Evolutionary conservation across 2,797 vertebrate species (phyloP).

Genomic region (Smutsia gigantea): DNA sequence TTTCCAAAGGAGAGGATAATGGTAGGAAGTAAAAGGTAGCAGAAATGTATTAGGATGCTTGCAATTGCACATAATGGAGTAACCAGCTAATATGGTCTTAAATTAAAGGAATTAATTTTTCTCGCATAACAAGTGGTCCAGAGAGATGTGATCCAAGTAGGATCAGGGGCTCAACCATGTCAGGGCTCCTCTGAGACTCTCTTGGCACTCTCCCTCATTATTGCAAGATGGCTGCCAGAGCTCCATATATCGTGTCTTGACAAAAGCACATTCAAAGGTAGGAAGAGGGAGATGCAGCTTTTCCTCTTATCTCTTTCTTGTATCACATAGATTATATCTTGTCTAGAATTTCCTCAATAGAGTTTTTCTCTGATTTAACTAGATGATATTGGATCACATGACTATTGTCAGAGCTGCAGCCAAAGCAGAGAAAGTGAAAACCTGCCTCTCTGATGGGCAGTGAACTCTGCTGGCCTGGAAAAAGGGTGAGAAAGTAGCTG

Average conservation of each 20-base stretch:
- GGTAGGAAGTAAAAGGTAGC: neutral
- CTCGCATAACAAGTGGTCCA: neutral
- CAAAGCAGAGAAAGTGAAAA: neutral
- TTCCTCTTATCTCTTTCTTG: neutral
- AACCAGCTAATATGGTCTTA: neutral
- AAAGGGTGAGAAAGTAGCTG: neutral
- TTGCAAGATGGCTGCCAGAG: neutral
- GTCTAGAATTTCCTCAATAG: neutral
- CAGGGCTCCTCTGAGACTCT: neutral
- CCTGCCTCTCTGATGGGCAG: neutral
- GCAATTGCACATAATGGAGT: neutral
- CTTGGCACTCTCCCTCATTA: neutral
- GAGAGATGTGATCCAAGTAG: neutral
- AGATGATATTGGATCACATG: neutral
- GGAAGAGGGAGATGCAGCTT: neutral
- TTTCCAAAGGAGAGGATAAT: neutral
- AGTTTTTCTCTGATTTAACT: neutral
- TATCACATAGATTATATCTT: neutral
- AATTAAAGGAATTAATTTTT: neutral
- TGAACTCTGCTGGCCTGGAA: neutral
- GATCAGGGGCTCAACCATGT: neutral
- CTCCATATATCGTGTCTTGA: neutral
- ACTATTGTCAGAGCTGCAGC: neutral
- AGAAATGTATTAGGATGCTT: neutral
- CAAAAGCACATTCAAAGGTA: neutral